A percentile compares a stretch with the other conserved stretches of the same genome.
Evolutionary conservation across 2,888 invertebrate genomes (phyloP).

Genomic region (Amblyjoppa proteus): DNA sequence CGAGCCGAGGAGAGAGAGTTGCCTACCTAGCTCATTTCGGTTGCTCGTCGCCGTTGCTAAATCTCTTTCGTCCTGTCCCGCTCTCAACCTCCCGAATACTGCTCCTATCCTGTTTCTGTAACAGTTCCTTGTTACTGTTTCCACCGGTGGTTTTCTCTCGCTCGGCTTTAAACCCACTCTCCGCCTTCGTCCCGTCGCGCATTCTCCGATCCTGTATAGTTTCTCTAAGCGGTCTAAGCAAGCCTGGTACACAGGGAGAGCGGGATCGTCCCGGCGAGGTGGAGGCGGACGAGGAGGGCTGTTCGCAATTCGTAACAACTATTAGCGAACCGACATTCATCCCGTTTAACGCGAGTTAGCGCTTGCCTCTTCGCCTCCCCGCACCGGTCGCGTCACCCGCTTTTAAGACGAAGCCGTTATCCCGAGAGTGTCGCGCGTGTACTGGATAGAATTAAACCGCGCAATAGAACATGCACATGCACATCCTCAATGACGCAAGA

Average conservation of each 20-base stretch:
- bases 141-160: constrained; percentile 59
- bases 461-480: constrained; percentile 19
- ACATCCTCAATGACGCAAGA: constrained; percentile 12
- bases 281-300: constrained; percentile 38
- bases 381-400: background rate
- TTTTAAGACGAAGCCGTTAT: constrained; percentile 48
- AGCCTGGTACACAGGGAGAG: background rate
- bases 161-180: constrained; percentile 66
- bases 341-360: constrained; percentile 82
- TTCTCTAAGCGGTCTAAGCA: constrained; percentile 59
- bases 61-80: constrained; percentile 55
- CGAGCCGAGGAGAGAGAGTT: constrained; percentile 16
- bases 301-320: constrained; percentile 80
- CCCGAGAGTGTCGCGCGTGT: constrained; percentile 31
- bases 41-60: constrained; percentile 57
- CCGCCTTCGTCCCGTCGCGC: constrained; percentile 38
- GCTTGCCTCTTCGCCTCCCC: constrained; percentile 45
- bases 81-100: constrained; percentile 4
- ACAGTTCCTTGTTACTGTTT: constrained; percentile 25
- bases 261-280: constrained; percentile 24
- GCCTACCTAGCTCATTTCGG: constrained; percentile 55
- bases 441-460: constrained; percentile 47
- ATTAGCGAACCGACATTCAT: constrained; percentile 82
- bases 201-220: constrained; percentile 50
- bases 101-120: constrained; percentile 12